Evolutionary conservation across 2,888 invertebrate genomes (phyloP), one percentile per base, ranked within the genome.

Genomic region (Sinopyrophorus schimmeli): DNA sequence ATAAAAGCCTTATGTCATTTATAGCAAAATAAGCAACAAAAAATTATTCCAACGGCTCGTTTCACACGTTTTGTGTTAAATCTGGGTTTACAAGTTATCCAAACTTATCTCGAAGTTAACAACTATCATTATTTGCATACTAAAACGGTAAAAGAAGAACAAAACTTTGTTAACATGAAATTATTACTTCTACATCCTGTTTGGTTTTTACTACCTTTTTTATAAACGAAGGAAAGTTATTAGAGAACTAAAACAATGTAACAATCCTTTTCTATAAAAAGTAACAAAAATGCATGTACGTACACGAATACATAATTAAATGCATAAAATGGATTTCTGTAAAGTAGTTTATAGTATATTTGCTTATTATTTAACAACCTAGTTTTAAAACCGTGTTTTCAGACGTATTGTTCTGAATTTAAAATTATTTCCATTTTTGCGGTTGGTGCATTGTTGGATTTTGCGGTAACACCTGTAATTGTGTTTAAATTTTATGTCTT

Each of bases 101-200:
- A n/a, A n/a, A n/a, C n/a, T n/a, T n/a, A n/a, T n/a, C n/a, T n/a
- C n/a, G n/a, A 24, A 15, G 31, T 30, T 9, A 41, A 30, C 16
- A 20, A 10, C 30, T 40, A 14, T 31, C 7, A 30, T 31, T 41
- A n/a, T n/a, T n/a, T 21, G 23, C 21, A 41, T 31, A 20, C 30
- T 41, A 17, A 23, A 41, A 41, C 41, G 31, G 41, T 31, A 31
- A 41, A 41, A 31, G 21, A 41, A 21, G 23, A 31, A 20, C 31
- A 31, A 10, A 41, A 28, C 10, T 41, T 28, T 41, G 41, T 31
- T 41, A 41, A 31, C 41, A 41, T 41, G 35, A 16, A 7, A 32
- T 20, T 15, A 16, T 24, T 14, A 20, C 16, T 27, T 39, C 39
- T 27, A 20, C 16, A 39, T 39, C 39, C 39, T 26, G 26, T 39